Percentiles rank a stretch among this genome's conserved stretches.
These are phyloP conservation scores for Alaudala cheleensis DNA, from an alignment of 2,113 vertebrate species.

Conservation along the genomic window DNA sequence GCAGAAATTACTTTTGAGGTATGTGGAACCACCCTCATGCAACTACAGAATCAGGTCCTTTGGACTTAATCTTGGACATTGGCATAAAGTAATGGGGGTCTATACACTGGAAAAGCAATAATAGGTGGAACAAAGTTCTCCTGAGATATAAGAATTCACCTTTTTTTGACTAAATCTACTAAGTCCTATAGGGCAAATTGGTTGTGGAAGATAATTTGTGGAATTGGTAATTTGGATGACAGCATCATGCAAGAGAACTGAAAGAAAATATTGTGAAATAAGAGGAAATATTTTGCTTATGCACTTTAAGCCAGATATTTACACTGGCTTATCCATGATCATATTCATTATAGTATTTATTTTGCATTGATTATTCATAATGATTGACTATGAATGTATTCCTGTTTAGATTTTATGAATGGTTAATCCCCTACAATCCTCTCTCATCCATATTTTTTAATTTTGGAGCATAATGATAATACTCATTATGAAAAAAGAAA, in stretches of 20 bases:
- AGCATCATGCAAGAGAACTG: background rate
- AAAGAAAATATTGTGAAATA: background rate
- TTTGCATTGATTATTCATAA: slow-evolving; percentile 14
- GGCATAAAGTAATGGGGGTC: background rate
- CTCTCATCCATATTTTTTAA: background rate
- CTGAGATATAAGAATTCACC: background rate
- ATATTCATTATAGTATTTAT: slow-evolving; percentile 22
- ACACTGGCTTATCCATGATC: background rate
- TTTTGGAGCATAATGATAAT: background rate
- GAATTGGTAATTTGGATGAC: background rate
- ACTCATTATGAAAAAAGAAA: background rate
- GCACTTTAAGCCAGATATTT: background rate
- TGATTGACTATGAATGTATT: background rate
- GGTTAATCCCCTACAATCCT: background rate
- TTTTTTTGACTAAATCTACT: background rate
- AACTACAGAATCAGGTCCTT: background rate
- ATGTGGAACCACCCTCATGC: background rate
- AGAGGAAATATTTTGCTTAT: background rate
- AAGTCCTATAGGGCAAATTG: background rate
- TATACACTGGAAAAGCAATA: background rate
- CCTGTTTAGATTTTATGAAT: slow-evolving; percentile 1
- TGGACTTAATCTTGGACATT: background rate
- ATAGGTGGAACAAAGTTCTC: background rate
- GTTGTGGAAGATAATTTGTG: background rate
- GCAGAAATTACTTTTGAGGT: background rate